phyloP scores from a whole-genome alignment of 2,888 invertebrate species.

The Pilophorus perplexus region DNA sequence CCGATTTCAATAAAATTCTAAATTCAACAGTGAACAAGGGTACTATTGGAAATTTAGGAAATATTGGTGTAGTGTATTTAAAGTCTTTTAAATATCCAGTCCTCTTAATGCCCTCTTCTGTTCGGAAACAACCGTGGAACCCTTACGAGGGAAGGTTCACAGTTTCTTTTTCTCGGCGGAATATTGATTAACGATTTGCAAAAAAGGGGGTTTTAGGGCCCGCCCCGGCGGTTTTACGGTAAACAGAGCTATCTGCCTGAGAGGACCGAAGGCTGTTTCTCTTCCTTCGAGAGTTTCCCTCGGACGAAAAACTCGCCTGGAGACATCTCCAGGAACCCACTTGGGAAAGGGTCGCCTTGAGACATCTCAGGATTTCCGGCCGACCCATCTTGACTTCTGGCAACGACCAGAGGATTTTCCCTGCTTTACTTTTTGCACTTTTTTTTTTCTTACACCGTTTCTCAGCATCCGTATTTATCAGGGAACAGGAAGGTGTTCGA shows the following conservation, averaged over 20 bases:
- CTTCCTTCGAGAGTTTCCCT: neutral
- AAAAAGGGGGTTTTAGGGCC: neutral
- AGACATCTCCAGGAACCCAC: neutral
- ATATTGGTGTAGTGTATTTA: too few species aligned
- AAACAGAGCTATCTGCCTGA: constrained; percentile 4
- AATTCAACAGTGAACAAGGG: too few species aligned
- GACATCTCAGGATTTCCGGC: constrained; percentile 27
- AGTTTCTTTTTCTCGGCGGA: neutral
- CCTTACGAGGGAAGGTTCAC: too few species aligned
- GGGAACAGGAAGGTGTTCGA: too few species aligned
- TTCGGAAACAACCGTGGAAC: too few species aligned
- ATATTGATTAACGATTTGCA: constrained; percentile 23
- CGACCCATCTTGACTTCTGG: constrained; percentile 30
- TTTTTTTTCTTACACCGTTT: too few species aligned
- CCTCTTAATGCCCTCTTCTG: too few species aligned
- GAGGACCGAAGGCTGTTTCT: neutral
- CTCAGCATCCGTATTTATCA: too few species aligned
- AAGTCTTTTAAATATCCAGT: too few species aligned
- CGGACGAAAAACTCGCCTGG: neutral
- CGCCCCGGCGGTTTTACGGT: neutral
- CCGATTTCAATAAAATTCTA: too few species aligned
- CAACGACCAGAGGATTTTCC: neutral
- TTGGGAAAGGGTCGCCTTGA: neutral
- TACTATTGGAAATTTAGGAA: too few species aligned
- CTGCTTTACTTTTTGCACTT: too few species aligned